Base-by-base conservation (phyloP, 2,888 invertebrate genomes). In the Blomia tropicalis region DNA sequence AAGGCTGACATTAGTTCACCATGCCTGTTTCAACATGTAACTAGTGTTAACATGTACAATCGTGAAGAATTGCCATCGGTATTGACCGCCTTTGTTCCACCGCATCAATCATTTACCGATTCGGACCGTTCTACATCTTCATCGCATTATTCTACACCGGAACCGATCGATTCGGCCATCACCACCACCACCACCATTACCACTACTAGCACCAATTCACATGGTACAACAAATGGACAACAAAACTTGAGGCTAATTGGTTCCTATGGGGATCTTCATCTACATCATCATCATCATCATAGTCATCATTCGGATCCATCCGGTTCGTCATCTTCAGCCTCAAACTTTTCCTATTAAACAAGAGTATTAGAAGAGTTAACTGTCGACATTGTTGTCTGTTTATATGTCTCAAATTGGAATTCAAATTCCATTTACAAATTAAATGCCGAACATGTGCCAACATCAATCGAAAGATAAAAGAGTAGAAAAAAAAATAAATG, bases 1-100 rank as follows among this genome's bases (percentile, higher is more conserved):
- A 87, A 87, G 73, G 81, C 81, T 64, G 84, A 86, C 73, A 87
- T 87, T 68, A 86, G 86, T 54, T 82, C 83, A 72, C 87, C 87
- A 1, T 87, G 86, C 72, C 85, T 85, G 71, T 87, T 87, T 73
- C 83, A 84, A 69, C 87, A 87, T 73, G 82, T 87, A 66, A 86
- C 85, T 59, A 83, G 82, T 69, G 81, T 87, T 51, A 83, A 84
- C 65, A 77, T 79, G 43, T 79, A 79, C 62, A 84, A 84, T 70
- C 78, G 79, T 65, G 77, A 78, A 60, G 77, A 82, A 65, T 82
- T 82, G 69, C 81, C 79, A 71, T 83, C 83, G 43, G 77, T 84
- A 69, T 64, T 47, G 7, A 47, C 51, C 7, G 7, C 51, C 36
- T 36, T 36, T 36, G 36, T 36, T 11, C 36, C 51, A 22, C 27